Evolutionary conservation across 1,140 invertebrate species (phyloP).

Genomic region (Aradophagus sp.): DNA sequence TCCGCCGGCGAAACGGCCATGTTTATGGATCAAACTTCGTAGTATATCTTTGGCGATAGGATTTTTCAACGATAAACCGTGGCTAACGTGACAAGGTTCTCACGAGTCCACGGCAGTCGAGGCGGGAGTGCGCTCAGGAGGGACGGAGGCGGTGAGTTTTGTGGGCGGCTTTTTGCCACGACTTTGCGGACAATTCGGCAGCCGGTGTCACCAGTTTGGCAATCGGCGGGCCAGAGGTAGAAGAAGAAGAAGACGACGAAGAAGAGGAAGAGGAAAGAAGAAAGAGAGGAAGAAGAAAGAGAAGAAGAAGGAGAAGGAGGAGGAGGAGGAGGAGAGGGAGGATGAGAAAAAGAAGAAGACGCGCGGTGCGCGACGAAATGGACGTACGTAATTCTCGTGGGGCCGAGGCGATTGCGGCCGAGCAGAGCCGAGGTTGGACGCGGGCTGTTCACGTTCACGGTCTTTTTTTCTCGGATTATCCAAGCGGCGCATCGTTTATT

Average conservation of each 20-base stretch:
- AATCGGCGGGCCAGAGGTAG: no score
- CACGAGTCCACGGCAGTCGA: no score
- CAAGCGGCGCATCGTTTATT: slow-evolving; percentile 67
- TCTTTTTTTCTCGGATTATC: slow-evolving; percentile 63
- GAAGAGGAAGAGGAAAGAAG: no score
- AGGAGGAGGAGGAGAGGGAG: slow-evolving; percentile 17
- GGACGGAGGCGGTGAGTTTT: slow-evolving; percentile 19
- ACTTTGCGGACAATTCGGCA: no score
- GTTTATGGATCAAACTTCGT: slow-evolving; percentile 47
- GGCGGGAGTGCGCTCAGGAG: no score
- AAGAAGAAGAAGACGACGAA: no score
- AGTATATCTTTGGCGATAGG: slow-evolving; percentile 28
- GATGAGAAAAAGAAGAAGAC: no score
- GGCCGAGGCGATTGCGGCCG: slow-evolving; percentile 43
- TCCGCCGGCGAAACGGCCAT: slow-evolving; percentile 27
- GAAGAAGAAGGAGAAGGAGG: slow-evolving; percentile 14
- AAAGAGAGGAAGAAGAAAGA: no score
- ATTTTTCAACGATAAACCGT: slow-evolving; percentile 27
- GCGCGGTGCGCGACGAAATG: no score
- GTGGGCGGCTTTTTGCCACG: slow-evolving; percentile 2
- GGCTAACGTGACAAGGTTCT: slow-evolving; percentile 32
- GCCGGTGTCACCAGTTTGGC: no score
- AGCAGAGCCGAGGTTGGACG: slow-evolving; percentile 53
- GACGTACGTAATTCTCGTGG: no score
- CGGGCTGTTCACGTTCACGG: slow-evolving; percentile 68